phyloP scores from a whole-genome alignment of 1,140 invertebrate genomes.

The Halyomorpha halys region DNA sequence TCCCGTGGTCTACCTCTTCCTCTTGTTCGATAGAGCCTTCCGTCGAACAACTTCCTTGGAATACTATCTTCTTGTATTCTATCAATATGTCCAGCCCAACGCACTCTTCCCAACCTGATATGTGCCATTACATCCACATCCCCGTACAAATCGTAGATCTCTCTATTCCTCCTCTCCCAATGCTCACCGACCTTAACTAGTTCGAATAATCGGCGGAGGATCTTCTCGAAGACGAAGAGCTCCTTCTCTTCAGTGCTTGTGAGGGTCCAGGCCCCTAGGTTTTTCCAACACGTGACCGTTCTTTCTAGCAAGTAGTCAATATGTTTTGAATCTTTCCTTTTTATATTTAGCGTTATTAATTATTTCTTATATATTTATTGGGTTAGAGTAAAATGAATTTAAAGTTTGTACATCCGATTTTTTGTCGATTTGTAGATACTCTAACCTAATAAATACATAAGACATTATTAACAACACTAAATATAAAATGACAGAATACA shows the following conservation, averaged over 20 bases:
- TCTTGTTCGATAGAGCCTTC: not conserved
- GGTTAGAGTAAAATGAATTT: no score
- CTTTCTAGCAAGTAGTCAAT: no score
- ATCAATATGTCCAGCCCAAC: not conserved
- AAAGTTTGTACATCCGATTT: no score
- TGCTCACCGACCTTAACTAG: not conserved
- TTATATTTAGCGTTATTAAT: no score
- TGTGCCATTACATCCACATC: not conserved
- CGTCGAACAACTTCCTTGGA: no score
- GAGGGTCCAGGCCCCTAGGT: not conserved
- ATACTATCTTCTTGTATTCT: not conserved
- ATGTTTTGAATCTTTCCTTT: no score
- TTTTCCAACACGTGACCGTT: no score
- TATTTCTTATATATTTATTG: no score
- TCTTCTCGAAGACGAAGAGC: not conserved
- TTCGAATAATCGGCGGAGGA: not conserved
- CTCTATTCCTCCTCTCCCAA: not conserved
- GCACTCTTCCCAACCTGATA: not conserved
- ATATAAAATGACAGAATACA: no score
- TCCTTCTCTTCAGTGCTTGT: not conserved
- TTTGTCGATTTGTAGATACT: no score
- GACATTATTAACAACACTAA: no score
- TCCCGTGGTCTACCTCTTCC: not conserved
- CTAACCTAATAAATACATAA: no score
- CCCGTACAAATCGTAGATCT: not conserved